Evolutionary conservation across 2,888 invertebrate genomes (phyloP), one percentile per base, ranked within the genome.

Genomic region (Iphiclides podalirius): DNA sequence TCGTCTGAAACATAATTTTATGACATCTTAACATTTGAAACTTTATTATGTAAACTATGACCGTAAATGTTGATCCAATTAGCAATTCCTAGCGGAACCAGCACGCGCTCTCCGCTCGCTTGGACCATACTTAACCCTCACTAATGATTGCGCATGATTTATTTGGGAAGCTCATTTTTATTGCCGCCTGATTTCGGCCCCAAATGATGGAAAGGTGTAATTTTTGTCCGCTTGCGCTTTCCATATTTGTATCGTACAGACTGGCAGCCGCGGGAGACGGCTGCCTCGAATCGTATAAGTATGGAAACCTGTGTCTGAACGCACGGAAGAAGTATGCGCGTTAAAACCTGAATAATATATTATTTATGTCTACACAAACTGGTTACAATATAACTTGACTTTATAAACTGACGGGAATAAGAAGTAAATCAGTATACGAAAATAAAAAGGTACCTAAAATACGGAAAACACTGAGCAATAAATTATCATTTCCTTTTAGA

Each of bases 111-210:
- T n/a, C n/a, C 20, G 6, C 6, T 49, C 6, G 0, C 52, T 49
- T 42, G 50, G 23, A 13, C 59, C 51, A n/a, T 23, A 17, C 42
- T 36, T 50, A 63, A 65, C 64, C 70, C 66, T 67, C 76, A 71
- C 83, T 85, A 84, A 84, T 85, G 85, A 84, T 84, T 71, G 77
- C 68, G 71, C 79, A 84, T 84, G 82, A 84, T 85, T 82, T 85
- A 84, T 84, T 78, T 78, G 72, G 67, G 63, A 65, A 68, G 71
- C 73, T 75, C 67, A 75, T 79, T 83, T 81, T 83, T 80, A 82
- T 77, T 68, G 75, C 68, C 57, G 70, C 63, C 67, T 65, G 75
- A 75, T 70, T 71, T 69, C 60, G 59, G 58, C 58, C 60, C 61
- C 59, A 61, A 57, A 66, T 66, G 67, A 63, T 64, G 66, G 64